Evolutionary conservation across 2,113 vertebrate species (phyloP).

Genomic region (Xiphias gladius): DNA sequence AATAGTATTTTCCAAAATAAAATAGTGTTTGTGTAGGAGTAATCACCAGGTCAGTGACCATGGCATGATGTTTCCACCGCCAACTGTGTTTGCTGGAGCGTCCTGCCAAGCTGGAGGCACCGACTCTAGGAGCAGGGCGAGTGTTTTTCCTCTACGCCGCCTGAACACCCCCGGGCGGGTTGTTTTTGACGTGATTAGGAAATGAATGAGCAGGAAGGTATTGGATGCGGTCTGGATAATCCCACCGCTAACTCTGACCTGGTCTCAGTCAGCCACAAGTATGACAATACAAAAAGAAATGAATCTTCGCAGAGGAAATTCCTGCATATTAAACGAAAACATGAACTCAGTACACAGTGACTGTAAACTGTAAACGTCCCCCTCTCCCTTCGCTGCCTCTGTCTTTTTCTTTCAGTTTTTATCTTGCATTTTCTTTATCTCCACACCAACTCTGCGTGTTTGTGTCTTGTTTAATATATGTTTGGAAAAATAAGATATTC

Average conservation of each 20-base stretch:
- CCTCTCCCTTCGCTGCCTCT: not conserved
- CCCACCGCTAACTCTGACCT: conserved; percentile 5
- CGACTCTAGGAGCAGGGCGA: not conserved
- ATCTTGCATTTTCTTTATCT: not conserved
- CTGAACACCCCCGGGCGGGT: not conserved
- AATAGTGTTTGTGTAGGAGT: not conserved
- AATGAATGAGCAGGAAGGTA: not conserved
- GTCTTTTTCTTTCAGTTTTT: not conserved
- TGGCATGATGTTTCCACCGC: not conserved
- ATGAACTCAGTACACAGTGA: conserved; percentile 15
- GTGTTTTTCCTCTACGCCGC: not conserved
- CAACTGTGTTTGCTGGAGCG: not conserved
- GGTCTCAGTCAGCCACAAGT: conserved; percentile 22
- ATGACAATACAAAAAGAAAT: not conserved
- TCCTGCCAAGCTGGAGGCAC: not conserved
- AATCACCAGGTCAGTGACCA: not conserved
- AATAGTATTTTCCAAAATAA: not conserved
- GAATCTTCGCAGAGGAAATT: conserved; percentile 22
- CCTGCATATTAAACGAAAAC: conserved; percentile 27
- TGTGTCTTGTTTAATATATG: conserved; percentile 28
- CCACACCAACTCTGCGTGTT: not conserved
- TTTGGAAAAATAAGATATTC: conserved; percentile 61
- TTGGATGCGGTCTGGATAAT: not conserved
- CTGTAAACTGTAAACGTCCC: not conserved
- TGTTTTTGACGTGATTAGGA: conserved; percentile 2